Evolutionary conservation across 2,888 invertebrate genomes (phyloP), one percentile per base, ranked within the genome.

Genomic region (Celastrina argiolus): DNA sequence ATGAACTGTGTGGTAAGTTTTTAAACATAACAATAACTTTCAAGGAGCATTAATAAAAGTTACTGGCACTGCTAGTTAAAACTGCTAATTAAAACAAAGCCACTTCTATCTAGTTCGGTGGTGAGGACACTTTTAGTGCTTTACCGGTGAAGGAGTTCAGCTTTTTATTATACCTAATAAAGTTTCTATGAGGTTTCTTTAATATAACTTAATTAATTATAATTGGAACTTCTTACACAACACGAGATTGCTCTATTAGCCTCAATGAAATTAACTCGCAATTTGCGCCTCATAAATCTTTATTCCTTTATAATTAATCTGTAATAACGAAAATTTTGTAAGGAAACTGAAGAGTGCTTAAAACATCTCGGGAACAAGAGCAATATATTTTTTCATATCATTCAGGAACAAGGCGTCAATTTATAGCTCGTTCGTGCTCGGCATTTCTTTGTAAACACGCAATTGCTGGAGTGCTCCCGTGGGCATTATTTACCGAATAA

Each of bases 341-440:
- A 61, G 14, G 36, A 39, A 39, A 39, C 26, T 39, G 6, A 22
- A 61, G 39, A 18, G 34, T 39, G 36, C n/a, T 12, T 59, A 18
- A 59, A 36, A 61, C 22, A 18, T 61, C 59, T 18, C 61, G 36
- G 14, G 64, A 66, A 67, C 59, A 66, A 28, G 42, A 65, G 39
- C 61, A 56, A 67, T 63, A 22, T 68, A 34, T 73, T 66, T 64
- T 63, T 59, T 68, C 41, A 65, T 65, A 66, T 68, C 65, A 68
- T 66, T 64, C 65, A 31, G 64, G 63, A 68, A 66, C 59, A 66
- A 56, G 67, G 68, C 64, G 65, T 65, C 63, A 69, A 71, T 71
- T 72, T 72, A 73, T 69, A 67, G 64, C 68, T 56, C 59, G 58
- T 69, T 61, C 69, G 71, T 73, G 73, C 66, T 67, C 65, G 42